phyloP scores from a whole-genome alignment of 2,888 invertebrate genomes.

The Trichopria drosophilae region DNA sequence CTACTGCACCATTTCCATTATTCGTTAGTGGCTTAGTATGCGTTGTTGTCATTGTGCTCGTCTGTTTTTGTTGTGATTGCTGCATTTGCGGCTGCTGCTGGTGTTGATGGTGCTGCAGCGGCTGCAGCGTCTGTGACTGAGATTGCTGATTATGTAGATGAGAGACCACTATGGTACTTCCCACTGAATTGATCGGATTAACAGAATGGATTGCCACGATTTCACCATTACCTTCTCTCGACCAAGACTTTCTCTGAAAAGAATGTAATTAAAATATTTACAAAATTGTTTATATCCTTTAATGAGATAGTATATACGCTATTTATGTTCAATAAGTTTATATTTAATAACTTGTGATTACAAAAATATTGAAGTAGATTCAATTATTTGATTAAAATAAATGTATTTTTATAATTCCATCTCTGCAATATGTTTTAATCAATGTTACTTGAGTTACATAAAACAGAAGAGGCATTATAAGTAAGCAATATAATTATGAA shows the following conservation, averaged over 20 bases:
- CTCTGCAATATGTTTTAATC: no score
- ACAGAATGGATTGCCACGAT: conserved; percentile 57
- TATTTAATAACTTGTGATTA: no score
- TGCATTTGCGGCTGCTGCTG: conserved; percentile 47
- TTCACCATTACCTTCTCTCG: conserved; percentile 68
- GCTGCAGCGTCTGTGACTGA: conserved; percentile 58
- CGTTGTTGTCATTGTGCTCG: conserved; percentile 74
- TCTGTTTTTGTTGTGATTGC: conserved; percentile 45
- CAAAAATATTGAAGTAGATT: no score
- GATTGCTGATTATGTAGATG: conserved; percentile 54
- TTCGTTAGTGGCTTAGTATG: conserved; percentile 81
- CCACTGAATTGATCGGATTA: conserved; percentile 61
- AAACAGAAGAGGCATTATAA: no score
- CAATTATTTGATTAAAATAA: no score
- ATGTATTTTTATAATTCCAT: no score
- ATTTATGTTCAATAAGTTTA: no score
- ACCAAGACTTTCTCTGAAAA: conserved; percentile 67
- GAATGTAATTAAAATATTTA: no score
- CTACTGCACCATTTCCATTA: conserved; percentile 64
- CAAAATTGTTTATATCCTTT: no score
- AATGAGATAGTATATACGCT: no score
- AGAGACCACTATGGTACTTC: conserved; percentile 55
- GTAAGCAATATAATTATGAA: no score
- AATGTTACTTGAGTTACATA: no score
- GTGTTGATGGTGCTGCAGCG: conserved; percentile 59